These are phyloP conservation scores for Berghia stephanieae DNA, from an alignment of 1,140 invertebrate species.

Conservation along the genomic window DNA sequence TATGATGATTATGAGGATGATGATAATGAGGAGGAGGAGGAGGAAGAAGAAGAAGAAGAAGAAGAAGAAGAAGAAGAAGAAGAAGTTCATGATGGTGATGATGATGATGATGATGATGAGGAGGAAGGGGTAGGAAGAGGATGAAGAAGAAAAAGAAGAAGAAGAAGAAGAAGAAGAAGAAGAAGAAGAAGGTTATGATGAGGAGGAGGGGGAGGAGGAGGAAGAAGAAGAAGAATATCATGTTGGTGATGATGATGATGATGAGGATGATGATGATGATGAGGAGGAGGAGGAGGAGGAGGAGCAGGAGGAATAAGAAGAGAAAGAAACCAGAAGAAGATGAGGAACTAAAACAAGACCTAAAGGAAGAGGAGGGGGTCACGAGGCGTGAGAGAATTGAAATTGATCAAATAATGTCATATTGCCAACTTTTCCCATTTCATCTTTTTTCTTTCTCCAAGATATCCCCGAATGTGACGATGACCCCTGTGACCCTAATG, in stretches of 20 bases:
- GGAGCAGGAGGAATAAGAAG: background rate
- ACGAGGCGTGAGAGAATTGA: background rate
- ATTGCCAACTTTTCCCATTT: no score
- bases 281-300: background rate
- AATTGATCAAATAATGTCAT: background rate
- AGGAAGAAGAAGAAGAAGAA: no score
- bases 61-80: background rate
- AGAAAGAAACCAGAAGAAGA: background rate
- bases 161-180: background rate
- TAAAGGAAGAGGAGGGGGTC: background rate
- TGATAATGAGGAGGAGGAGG: background rate
- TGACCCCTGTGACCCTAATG: constrained; percentile 39
- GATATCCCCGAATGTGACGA: constrained; percentile 54
- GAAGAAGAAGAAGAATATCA: background rate
- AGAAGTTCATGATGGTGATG: background rate
- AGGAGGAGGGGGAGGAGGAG: no score
- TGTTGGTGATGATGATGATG: background rate
- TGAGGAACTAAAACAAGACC: background rate
- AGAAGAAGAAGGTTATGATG: no score
- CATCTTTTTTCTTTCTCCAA: constrained; percentile 30
- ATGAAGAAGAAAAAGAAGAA: background rate
- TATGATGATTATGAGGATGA: background rate
- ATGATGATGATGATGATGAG: background rate
- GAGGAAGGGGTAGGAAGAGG: no score
- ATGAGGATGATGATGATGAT: background rate